A percentile compares a stretch with the other conserved stretches of the same genome.
Evolutionary conservation across 2,888 invertebrate species (phyloP).

Genomic region (Callimorpha dominula): DNA sequence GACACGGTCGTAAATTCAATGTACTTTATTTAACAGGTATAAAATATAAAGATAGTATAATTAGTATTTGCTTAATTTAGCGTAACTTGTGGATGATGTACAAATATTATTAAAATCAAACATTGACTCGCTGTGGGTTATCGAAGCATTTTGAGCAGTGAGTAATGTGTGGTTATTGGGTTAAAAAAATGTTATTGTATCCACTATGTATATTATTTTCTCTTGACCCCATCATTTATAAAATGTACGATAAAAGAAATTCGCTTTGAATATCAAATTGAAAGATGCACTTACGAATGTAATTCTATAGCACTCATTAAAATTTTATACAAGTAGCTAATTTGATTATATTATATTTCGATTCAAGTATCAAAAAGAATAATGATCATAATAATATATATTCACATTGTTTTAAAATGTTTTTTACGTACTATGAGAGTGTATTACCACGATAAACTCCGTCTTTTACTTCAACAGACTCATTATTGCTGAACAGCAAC

Average conservation of each 20-base stretch:
- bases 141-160: neutral
- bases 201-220: neutral
- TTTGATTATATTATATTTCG: too few species aligned
- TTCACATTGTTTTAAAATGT: too few species aligned
- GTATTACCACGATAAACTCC: too few species aligned
- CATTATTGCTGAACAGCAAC: too few species aligned
- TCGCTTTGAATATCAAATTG: neutral
- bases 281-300: neutral
- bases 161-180: neutral
- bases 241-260: slow-evolving; percentile 4
- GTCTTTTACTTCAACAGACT: too few species aligned
- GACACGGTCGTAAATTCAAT: neutral
- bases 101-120: slow-evolving; percentile 4
- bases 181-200: neutral
- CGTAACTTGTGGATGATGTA: neutral
- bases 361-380: too few species aligned
- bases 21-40: neutral
- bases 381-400: too few species aligned
- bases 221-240: neutral
- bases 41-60: neutral
- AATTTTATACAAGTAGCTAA: too few species aligned
- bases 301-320: too few species aligned
- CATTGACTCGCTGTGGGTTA: neutral
- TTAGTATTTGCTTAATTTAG: neutral
- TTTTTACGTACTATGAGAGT: too few species aligned